phyloP scores from a whole-genome alignment of 2,113 vertebrate species.

The Malurus melanocephalus region DNA sequence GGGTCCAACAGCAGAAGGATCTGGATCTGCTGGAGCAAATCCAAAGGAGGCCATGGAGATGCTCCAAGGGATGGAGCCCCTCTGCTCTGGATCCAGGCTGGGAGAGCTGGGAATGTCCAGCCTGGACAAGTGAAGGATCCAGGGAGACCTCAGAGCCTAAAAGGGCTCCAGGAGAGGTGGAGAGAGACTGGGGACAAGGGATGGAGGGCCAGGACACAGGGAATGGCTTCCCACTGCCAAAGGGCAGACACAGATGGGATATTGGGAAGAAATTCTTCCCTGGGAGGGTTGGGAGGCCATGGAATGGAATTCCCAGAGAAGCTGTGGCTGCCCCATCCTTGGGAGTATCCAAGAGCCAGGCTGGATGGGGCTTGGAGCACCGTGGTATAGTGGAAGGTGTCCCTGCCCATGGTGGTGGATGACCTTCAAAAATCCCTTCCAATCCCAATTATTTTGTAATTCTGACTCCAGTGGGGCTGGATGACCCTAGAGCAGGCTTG shows the following conservation, averaged over 20 bases:
- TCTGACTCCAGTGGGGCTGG: neutral
- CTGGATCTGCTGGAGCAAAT: fast-evolving
- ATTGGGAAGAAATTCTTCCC: neutral
- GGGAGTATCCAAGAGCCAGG: neutral
- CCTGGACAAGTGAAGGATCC: neutral
- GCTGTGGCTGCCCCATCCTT: neutral
- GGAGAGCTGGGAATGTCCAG: neutral
- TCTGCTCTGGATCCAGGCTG: neutral
- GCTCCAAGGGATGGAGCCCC: neutral
- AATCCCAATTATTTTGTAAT: neutral
- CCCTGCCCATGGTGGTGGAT: neutral
- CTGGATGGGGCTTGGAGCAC: fast-evolving
- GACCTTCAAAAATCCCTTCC: neutral
- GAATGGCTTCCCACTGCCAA: neutral
- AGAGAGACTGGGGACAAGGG: neutral
- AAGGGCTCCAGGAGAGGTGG: neutral
- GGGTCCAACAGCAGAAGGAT: fast-evolving
- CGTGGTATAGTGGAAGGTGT: neutral
- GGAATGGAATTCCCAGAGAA: neutral
- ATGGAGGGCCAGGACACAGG: fast-evolving
- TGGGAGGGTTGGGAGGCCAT: neutral
- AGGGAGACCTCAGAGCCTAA: neutral
- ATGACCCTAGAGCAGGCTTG: neutral
- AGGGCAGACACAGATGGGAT: fast-evolving
- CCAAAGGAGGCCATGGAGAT: fast-evolving